Base-by-base conservation (phyloP, 2,113 vertebrate species). In the Misgurnus anguillicaudatus region DNA sequence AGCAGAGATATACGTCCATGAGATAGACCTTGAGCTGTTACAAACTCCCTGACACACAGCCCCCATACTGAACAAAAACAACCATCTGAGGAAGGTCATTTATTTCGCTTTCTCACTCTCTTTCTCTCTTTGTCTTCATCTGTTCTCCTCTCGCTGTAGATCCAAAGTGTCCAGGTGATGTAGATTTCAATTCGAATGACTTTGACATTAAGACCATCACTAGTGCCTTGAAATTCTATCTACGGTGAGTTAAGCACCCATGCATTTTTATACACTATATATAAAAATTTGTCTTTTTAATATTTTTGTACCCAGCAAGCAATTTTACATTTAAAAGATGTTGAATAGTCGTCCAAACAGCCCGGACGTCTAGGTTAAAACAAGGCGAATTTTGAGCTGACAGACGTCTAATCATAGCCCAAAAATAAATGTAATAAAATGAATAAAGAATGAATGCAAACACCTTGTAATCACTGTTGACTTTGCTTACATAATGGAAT, bases 151-250 rank as follows among this genome's bases (percentile, higher is more conserved):
- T 58, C 68, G 57, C n/a, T 68, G 4, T 47, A 99, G 97, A 97
- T 87, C 90, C 93, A 0, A 93, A 93, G 77, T 96, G 95, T 66
- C 94, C 96, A 0, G 95, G 94, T 77, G 95, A 98, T 0, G 92
- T 96, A 79, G 97, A 98, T 88, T 92, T 98, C 66, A 90, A 95
- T 66, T 91, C 86, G 71, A 92, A 80, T 3, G 97, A 99, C 0
- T 95, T 93, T 94, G 98, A 99, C 84, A 91, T 96, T 82, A 99
- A 98, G 90, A 99, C 98, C 9, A 94, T 99, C 83, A 98, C 98
- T 67, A 99, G 98, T 87, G 96, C 97, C 0, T 88, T 99, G 86
- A 99, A 99, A 91, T 98, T 97, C 89, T 99, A 99, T 87, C 93
- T 99, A 80, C 96, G 98, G 97, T 98, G 87, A 58, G 83, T 38